Evolutionary conservation across 2,888 invertebrate species (phyloP), one percentile per base, ranked within the genome.

Genomic region (Torymus aiolomorphi): DNA sequence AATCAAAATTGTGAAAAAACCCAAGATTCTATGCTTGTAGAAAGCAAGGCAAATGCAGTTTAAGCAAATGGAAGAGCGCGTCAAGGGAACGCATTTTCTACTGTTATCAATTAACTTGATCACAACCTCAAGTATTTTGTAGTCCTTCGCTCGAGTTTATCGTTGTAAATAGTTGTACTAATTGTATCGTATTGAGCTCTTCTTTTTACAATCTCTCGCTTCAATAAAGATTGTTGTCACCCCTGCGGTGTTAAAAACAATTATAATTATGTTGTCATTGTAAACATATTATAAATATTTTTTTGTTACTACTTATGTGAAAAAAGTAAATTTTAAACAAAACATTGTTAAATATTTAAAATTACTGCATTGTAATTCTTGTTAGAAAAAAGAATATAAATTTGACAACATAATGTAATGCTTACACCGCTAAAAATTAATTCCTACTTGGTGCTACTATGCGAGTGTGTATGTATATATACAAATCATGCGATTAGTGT

Each of bases 361-460:
- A 13, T 31, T 62, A 62, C 11, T 31, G 24, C n/a, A 31, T 8
- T 62, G 13, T 14, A 14, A 20, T 20, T 2, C 13, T 31, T 10
- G 42, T 42, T 42, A 10, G 42, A 42, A 4, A 61, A 59, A 24
- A 57, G 52, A 75, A 49, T 42, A 20, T 61, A 2, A 49, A 66
- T 54, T 62, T 74, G 59, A 63, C 62, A 76, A 80, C 56, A 67
- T 54, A 31, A 71, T 74, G 69, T 56, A 76, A 77, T 73, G 79
- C 76, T 83, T 83, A 81, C 78, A 82, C 82, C 78, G 79, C 76
- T 81, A 76, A 71, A 78, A 83, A 81, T 84, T 84, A 82, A 86
- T 86, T 87, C 82, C 83, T 86, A 86, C 82, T 85, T 85, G 88
- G 88, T 89, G 89, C 89, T 89, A 86, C 83, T 86, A 85, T 84